These are phyloP conservation scores for Hesperia comma DNA, from an alignment of 2,888 invertebrate species.

Conservation along the genomic window DNA sequence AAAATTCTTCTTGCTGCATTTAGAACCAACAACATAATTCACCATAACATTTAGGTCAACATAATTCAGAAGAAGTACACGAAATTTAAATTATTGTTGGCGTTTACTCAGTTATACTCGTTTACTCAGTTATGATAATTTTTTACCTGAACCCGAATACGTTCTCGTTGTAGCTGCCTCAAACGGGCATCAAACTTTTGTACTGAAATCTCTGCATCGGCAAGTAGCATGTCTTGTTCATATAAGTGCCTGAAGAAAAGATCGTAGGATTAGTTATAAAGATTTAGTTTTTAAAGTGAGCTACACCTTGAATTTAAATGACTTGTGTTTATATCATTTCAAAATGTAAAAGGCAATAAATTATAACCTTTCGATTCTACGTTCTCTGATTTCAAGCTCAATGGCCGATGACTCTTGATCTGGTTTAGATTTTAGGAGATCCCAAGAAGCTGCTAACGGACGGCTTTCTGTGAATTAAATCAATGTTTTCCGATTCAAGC, in stretches of 20 bases:
- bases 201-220: slow-evolving; percentile 83
- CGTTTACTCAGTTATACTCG: background rate
- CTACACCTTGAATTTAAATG: no score
- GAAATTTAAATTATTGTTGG: no score
- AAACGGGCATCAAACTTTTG: slow-evolving; percentile 87
- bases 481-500: no score
- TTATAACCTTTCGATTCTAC: slow-evolving; percentile 81
- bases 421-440: slow-evolving; percentile 61
- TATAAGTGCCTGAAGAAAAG: slow-evolving; percentile 73
- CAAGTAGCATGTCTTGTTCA: slow-evolving; percentile 87
- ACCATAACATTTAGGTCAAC: no score
- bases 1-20: no score
- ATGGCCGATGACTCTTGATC: slow-evolving; percentile 74
- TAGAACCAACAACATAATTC: no score
- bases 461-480: slow-evolving; percentile 56
- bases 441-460: slow-evolving; percentile 71
- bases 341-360: no score
- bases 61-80: no score
- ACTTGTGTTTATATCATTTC: no score
- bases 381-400: slow-evolving; percentile 83
- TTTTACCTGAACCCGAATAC: slow-evolving; percentile 81
- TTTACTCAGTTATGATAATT: background rate
- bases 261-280: slow-evolving; percentile 19
- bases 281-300: no score
- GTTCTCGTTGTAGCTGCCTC: slow-evolving; percentile 79